Evolutionary conservation across 1,140 invertebrate genomes (phyloP).

Genomic region (Macrostomum lignano): DNA sequence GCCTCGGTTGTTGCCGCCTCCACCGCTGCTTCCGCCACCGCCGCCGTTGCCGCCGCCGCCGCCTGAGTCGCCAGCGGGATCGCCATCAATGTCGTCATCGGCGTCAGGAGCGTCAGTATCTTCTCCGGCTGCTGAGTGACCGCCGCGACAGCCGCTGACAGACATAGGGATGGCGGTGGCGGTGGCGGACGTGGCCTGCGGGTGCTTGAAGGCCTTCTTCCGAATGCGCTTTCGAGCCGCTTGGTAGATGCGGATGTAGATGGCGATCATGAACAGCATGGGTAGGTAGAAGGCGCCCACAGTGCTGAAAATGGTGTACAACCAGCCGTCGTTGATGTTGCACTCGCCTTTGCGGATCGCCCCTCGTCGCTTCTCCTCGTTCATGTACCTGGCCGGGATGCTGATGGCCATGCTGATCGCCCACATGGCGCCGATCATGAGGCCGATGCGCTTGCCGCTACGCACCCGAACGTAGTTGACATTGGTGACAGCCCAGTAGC

Average conservation of each 20-base stretch:
- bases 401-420: background rate
- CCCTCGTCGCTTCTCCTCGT: slow-evolving; percentile 4
- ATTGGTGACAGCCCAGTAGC: slow-evolving; percentile 77
- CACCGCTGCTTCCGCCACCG: too few species aligned
- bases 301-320: slow-evolving; percentile 25
- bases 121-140: too few species aligned
- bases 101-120: too few species aligned
- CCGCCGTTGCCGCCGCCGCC: too few species aligned
- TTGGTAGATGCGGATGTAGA: slow-evolving; percentile 24
- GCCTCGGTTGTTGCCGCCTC: too few species aligned
- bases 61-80: too few species aligned
- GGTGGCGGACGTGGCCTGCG: too few species aligned
- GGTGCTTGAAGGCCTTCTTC: slow-evolving; percentile 9
- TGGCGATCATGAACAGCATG: slow-evolving; percentile 20
- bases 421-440: slow-evolving; percentile 1
- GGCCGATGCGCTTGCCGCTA: background rate
- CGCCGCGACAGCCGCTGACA: too few species aligned
- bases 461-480: background rate
- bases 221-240: slow-evolving; percentile 20
- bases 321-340: slow-evolving; percentile 19
- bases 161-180: too few species aligned
- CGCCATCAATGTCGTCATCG: too few species aligned
- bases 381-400: background rate
- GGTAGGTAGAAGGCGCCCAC: slow-evolving; percentile 27
- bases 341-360: slow-evolving; percentile 11